Conservation (phyloP, 2,797 vertebrate genomes). For the Chelidonichthys spinosus region DNA sequence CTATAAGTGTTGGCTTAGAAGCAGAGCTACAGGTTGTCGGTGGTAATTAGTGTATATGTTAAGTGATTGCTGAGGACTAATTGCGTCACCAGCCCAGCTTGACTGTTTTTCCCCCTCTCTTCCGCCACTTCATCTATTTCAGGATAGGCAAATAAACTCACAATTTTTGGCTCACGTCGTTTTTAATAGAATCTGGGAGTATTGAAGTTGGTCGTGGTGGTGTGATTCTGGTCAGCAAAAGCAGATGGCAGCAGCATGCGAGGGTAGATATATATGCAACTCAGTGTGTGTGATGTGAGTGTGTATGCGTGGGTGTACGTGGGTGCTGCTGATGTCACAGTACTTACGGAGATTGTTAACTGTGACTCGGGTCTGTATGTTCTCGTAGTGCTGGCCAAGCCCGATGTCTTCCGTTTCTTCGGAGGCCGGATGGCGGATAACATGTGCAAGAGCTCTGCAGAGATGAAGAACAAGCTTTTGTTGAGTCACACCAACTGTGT, state of each 20-base stretch:
- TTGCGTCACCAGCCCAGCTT: conserved; percentile 61
- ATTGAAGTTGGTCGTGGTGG: not conserved
- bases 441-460: conserved; percentile 93
- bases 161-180: conserved; percentile 4
- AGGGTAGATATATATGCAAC: not conserved
- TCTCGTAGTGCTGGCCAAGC: conserved; percentile 94
- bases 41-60: conserved; percentile 75
- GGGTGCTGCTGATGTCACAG: conserved; percentile 5
- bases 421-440: conserved; percentile 93
- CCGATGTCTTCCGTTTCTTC: conserved; percentile 90
- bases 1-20: conserved; percentile 53
- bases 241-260: not conserved
- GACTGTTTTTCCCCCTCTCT: conserved; percentile 41
- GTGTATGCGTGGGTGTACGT: not conserved
- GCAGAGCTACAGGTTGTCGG: conserved; percentile 48
- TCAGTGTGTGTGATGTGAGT: not conserved
- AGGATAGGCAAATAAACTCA: conserved; percentile 10
- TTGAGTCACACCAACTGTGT: not conserved
- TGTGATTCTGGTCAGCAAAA: not conserved
- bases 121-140: conserved; percentile 30
- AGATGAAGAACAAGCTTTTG: conserved; percentile 35
- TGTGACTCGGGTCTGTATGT: conserved; percentile 88
- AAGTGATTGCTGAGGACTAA: conserved; percentile 75
- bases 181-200: not conserved
- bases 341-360: conserved; percentile 95